A percentile compares a stretch with the other conserved stretches of the same genome.
These are phyloP conservation scores for Leptosomus discolor DNA, from an alignment of 2,113 vertebrate genomes.

Conservation along the genomic window DNA sequence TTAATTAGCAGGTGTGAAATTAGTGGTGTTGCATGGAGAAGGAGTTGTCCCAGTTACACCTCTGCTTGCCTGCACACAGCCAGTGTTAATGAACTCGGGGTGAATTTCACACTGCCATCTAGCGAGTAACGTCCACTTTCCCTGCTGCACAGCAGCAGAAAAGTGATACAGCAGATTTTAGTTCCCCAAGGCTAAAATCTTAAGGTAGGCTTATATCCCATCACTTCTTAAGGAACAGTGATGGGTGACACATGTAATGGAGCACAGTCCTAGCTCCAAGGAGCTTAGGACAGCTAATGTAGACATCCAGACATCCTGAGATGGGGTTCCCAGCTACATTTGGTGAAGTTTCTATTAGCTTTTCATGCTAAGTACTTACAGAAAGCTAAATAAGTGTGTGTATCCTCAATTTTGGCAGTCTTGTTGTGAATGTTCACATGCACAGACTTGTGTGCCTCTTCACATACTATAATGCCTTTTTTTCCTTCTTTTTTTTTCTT, in stretches of 20 bases:
- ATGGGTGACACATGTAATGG: background rate
- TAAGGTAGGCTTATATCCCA: background rate
- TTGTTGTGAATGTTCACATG: background rate
- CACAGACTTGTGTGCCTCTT: background rate
- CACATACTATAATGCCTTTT: too few species aligned
- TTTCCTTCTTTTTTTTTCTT: too few species aligned
- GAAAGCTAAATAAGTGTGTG: background rate
- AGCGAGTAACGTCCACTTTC: background rate
- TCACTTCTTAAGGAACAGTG: background rate
- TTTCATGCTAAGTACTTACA: background rate
- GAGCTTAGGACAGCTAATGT: background rate
- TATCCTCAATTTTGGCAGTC: background rate
- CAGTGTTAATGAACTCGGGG: rapidly evolving
- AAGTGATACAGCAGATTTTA: background rate
- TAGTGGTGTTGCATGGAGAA: background rate
- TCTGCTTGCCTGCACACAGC: rapidly evolving
- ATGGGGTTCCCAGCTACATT: background rate
- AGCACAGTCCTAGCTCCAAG: background rate
- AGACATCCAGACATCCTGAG: background rate
- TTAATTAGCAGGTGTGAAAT: background rate
- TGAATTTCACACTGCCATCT: background rate
- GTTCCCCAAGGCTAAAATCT: background rate
- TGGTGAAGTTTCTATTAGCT: background rate
- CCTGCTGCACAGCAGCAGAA: background rate
- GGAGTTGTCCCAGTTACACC: background rate